Evolutionary conservation across 2,797 vertebrate species (phyloP).

Genomic region (Anguilla anguilla): DNA sequence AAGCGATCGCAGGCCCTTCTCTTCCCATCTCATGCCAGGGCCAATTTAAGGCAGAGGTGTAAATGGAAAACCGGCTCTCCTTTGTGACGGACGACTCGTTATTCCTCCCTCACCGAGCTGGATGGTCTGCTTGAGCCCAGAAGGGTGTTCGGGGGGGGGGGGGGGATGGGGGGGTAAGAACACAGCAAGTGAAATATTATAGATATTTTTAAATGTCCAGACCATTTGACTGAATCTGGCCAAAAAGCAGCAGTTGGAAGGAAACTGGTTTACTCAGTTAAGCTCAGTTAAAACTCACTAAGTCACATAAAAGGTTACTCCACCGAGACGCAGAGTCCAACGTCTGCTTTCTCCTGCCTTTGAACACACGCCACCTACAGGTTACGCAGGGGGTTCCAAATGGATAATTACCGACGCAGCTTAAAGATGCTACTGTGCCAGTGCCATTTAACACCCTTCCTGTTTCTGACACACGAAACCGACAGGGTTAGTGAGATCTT

Average conservation of each 20-base stretch:
- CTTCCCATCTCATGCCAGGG: slow-evolving; percentile 57
- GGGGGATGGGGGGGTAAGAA: slow-evolving; percentile 49
- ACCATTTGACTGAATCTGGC: slow-evolving; percentile 51
- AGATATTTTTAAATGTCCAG: slow-evolving; percentile 47
- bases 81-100: slow-evolving; percentile 62
- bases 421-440: slow-evolving; percentile 19
- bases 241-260: slow-evolving; percentile 41
- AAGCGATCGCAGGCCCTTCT: slow-evolving; percentile 12
- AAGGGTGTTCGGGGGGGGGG: slow-evolving; percentile 22
- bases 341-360: neutral
- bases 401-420: neutral
- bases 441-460: slow-evolving; percentile 20
- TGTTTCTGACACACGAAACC: slow-evolving; percentile 18
- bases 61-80: slow-evolving; percentile 59
- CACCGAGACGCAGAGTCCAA: neutral
- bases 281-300: slow-evolving; percentile 36
- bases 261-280: slow-evolving; percentile 6
- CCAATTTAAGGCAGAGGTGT: slow-evolving; percentile 63
- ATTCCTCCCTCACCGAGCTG: slow-evolving; percentile 43
- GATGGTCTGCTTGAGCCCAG: slow-evolving; percentile 1
- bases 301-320: slow-evolving; percentile 34
- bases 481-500: neutral
- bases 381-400: neutral
- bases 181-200: slow-evolving; percentile 44
- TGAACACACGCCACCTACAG: neutral